A percentile compares a stretch with the other conserved stretches of the same genome.
phyloP scores from a whole-genome alignment of 2,113 vertebrate species.

The Eclectus roratus region DNA sequence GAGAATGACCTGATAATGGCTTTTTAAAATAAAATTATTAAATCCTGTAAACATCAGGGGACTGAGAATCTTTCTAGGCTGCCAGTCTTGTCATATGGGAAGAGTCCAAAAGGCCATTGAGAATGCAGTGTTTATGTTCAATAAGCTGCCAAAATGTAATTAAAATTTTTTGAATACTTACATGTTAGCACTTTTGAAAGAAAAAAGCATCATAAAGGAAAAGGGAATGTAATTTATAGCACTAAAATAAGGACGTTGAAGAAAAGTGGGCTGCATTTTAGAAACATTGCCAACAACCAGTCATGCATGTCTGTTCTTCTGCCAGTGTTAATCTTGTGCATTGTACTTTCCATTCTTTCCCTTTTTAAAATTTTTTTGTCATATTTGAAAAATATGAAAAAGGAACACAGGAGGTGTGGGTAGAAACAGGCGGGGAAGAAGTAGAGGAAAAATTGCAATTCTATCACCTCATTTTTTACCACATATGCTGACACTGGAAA shows the following conservation, averaged over 20 bases:
- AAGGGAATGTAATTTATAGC: conserved; percentile 26
- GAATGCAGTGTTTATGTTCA: not conserved
- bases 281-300: not conserved
- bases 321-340: not conserved
- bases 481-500: not conserved
- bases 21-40: not conserved
- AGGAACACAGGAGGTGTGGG: not conserved
- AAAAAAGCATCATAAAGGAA: conserved; percentile 29
- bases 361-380: not conserved
- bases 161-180: conserved; percentile 26
- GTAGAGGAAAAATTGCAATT: not conserved
- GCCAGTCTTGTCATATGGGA: not conserved
- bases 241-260: conserved; percentile 7
- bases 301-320: conserved; percentile 29
- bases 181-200: conserved; percentile 27
- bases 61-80: not conserved
- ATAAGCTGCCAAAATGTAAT: conserved; percentile 51
- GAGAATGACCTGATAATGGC: not conserved
- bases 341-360: not conserved
- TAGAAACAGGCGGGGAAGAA: not conserved
- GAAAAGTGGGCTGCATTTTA: conserved; percentile 23
- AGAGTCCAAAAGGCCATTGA: not conserved
- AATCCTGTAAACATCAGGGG: not conserved
- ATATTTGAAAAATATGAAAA: not conserved
- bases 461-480: not conserved